Conservation (phyloP, 2,113 vertebrate species). For the Marcusenius ussheri region DNA sequence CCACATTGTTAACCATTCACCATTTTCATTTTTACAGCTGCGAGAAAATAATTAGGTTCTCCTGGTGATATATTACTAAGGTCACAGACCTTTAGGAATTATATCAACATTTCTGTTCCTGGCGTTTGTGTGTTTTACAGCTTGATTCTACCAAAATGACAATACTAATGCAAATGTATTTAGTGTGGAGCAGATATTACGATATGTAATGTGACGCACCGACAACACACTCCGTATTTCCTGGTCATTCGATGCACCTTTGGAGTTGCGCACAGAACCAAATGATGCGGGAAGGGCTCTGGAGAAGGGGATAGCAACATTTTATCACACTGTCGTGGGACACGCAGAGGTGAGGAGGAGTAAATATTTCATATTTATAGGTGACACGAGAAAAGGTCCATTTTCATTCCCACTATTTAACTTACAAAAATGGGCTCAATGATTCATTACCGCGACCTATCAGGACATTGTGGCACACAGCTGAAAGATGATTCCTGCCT, state of each 20-base stretch:
- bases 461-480: slow-evolving; percentile 48
- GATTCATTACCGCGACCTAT: slow-evolving; percentile 55
- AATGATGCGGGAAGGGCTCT: slow-evolving; percentile 51
- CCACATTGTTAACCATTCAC: neutral
- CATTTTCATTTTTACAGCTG: neutral
- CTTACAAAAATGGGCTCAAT: slow-evolving; percentile 55
- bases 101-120: neutral
- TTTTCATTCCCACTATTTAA: slow-evolving; percentile 62
- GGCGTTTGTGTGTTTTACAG: neutral
- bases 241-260: neutral
- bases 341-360: slow-evolving; percentile 49
- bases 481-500: slow-evolving; percentile 40
- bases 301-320: slow-evolving; percentile 49
- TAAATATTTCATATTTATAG: slow-evolving; percentile 68
- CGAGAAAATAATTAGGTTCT: neutral
- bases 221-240: neutral
- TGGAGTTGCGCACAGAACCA: slow-evolving; percentile 19
- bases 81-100: neutral
- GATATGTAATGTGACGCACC: neutral
- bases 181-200: neutral
- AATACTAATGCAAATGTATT: neutral
- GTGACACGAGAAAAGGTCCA: slow-evolving; percentile 68
- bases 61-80: neutral
- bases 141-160: neutral
- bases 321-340: slow-evolving; percentile 60